Conservation (phyloP, 2,113 vertebrate species). For the Poeciliopsis turrubarensis region DNA sequence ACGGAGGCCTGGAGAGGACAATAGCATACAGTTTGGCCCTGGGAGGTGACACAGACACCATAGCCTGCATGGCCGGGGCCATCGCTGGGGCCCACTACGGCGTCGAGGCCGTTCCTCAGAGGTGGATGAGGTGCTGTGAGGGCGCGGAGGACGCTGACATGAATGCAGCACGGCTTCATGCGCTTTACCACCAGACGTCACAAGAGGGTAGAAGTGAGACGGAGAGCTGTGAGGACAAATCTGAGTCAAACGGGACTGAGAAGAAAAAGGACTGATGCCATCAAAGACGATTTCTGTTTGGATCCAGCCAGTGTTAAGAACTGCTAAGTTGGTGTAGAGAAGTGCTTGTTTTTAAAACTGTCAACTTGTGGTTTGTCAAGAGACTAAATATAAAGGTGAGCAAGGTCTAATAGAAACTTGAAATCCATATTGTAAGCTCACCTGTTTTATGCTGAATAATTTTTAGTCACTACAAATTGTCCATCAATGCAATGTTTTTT, state of each 20-base stretch:
- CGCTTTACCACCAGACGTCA: slow-evolving; percentile 78
- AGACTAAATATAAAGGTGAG: slow-evolving; percentile 6
- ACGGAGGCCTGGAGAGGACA: slow-evolving; percentile 89
- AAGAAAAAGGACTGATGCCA: slow-evolving; percentile 53
- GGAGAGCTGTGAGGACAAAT: slow-evolving; percentile 25
- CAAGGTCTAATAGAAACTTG: neutral
- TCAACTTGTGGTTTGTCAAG: neutral
- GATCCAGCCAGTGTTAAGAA: slow-evolving; percentile 4
- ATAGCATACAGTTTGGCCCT: slow-evolving; percentile 92
- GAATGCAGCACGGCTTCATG: slow-evolving; percentile 84
- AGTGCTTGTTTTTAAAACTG: slow-evolving; percentile 11
- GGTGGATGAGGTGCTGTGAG: slow-evolving; percentile 92
- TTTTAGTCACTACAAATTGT: slow-evolving; percentile 43
- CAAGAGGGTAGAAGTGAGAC: slow-evolving; percentile 40
- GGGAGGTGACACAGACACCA: slow-evolving; percentile 99
- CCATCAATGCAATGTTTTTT: slow-evolving; percentile 42
- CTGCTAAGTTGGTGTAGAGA: neutral
- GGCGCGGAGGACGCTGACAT: slow-evolving; percentile 87
- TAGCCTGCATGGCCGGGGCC: slow-evolving; percentile 97
- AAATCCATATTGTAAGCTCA: neutral
- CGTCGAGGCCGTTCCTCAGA: slow-evolving; percentile 84
- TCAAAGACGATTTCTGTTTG: neutral
- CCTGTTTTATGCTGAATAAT: slow-evolving; percentile 46
- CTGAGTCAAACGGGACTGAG: slow-evolving; percentile 45
- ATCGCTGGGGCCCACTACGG: slow-evolving; percentile 97